Evolutionary conservation across 1,140 invertebrate genomes (phyloP).

Genomic region (Ruditapes philippinarum): DNA sequence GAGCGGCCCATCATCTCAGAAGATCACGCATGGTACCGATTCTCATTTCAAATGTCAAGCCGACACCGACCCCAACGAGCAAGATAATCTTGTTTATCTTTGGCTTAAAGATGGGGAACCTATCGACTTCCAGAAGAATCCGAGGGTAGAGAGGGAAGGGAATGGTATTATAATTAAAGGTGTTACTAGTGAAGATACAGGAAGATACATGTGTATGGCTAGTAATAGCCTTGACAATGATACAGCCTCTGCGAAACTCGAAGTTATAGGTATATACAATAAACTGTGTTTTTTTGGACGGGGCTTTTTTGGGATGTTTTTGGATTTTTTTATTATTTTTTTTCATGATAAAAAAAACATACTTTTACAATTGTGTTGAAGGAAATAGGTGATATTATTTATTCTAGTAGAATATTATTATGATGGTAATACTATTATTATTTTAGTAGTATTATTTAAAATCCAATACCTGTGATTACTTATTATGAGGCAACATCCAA

Average conservation of each 20-base stretch:
- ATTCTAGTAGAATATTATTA: no score
- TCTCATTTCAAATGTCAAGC: constrained; percentile 72
- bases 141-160: not conserved
- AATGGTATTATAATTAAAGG: constrained; percentile 64
- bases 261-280: constrained; percentile 76
- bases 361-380: no score
- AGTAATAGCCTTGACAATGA: constrained; percentile 76
- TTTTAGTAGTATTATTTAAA: no score
- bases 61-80: constrained; percentile 72
- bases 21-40: constrained; percentile 53
- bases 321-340: no score
- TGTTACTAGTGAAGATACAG: constrained; percentile 75
- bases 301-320: no score
- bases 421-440: no score
- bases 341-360: no score
- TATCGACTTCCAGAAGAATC: constrained; percentile 38
- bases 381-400: no score
- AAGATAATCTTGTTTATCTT: constrained; percentile 59
- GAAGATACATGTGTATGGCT: constrained; percentile 79
- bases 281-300: no score
- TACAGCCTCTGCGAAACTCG: constrained; percentile 66
- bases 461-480: no score
- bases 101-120: constrained; percentile 72
- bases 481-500: no score
- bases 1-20: constrained; percentile 9